Conservation (phyloP, 1,140 invertebrate genomes). For the Gryon sp. region DNA sequence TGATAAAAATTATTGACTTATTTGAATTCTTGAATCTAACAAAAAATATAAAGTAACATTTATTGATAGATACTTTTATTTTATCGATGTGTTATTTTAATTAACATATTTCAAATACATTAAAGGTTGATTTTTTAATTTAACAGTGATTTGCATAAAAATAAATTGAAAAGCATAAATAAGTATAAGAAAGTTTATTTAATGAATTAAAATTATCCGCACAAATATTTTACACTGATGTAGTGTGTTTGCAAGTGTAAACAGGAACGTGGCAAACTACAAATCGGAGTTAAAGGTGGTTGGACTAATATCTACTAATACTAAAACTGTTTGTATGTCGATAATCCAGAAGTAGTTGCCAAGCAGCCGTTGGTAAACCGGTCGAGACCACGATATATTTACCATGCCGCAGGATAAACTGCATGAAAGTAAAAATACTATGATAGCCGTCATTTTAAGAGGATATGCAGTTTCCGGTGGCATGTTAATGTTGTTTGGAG, state of each 20-base stretch:
- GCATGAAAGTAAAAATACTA: conserved; percentile 59
- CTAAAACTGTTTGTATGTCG: conserved; percentile 57
- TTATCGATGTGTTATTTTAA: no score
- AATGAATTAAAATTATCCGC: no score
- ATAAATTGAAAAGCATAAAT: no score
- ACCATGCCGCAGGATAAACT: conserved; percentile 63
- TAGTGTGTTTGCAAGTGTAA: conserved; percentile 31
- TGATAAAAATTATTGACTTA: no score
- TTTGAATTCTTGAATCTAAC: no score
- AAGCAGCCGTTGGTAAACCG: conserved; percentile 65
- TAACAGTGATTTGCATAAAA: no score
- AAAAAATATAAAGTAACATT: no score
- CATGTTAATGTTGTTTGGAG: conserved; percentile 45
- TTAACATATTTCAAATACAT: no score
- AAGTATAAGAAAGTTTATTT: no score
- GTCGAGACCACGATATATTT: conserved; percentile 59
- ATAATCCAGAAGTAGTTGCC: conserved; percentile 62
- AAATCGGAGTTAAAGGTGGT: conserved; percentile 39
- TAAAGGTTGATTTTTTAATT: no score
- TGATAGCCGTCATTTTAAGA: conserved; percentile 60
- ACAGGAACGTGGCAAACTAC: conserved; percentile 35
- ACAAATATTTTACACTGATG: no score
- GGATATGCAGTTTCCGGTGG: conserved; percentile 65
- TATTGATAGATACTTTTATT: no score
- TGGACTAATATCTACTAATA: conserved; percentile 38